Evolutionary conservation across 2,113 vertebrate species (phyloP).

Genomic region (Dendropsophus ebraccatus): DNA sequence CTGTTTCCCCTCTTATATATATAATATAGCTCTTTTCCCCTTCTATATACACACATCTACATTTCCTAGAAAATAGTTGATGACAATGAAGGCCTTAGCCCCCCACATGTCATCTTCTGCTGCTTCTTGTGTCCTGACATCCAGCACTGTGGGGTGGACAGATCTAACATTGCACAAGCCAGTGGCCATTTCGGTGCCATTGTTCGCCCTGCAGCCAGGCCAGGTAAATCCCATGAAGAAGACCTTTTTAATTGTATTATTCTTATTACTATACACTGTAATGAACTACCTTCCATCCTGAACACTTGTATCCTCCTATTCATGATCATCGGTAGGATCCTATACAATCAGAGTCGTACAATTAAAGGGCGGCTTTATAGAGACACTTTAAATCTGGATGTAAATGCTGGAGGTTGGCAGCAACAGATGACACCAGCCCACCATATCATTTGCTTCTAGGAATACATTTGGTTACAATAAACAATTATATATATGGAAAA

Average conservation of each 20-base stretch:
- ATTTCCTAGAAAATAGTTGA: not conserved
- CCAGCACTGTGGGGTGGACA: not conserved
- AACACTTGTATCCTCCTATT: not conserved
- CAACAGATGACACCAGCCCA: slow-evolving; percentile 61
- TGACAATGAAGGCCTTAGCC: not conserved
- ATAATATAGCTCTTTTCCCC: not conserved
- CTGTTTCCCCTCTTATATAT: not conserved
- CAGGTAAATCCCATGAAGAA: slow-evolving; percentile 81
- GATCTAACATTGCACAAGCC: slow-evolving; percentile 56
- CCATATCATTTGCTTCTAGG: slow-evolving; percentile 39
- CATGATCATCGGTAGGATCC: not conserved
- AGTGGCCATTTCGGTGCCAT: slow-evolving; percentile 74
- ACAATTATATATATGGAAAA: slow-evolving; percentile 12
- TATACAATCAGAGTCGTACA: not conserved
- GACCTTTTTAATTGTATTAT: slow-evolving; percentile 81
- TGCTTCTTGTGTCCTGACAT: slow-evolving; percentile 1
- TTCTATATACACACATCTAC: not conserved
- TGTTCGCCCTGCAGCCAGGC: slow-evolving; percentile 79
- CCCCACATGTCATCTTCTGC: not conserved
- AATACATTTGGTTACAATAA: slow-evolving; percentile 42
- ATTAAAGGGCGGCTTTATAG: not conserved
- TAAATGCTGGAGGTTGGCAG: slow-evolving; percentile 16
- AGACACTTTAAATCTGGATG: not conserved
- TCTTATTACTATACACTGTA: slow-evolving; percentile 74
- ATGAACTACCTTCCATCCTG: slow-evolving; percentile 23